phyloP scores from a whole-genome alignment of 2,797 vertebrate genomes.

The Enteromius thamalakanensis region DNA sequence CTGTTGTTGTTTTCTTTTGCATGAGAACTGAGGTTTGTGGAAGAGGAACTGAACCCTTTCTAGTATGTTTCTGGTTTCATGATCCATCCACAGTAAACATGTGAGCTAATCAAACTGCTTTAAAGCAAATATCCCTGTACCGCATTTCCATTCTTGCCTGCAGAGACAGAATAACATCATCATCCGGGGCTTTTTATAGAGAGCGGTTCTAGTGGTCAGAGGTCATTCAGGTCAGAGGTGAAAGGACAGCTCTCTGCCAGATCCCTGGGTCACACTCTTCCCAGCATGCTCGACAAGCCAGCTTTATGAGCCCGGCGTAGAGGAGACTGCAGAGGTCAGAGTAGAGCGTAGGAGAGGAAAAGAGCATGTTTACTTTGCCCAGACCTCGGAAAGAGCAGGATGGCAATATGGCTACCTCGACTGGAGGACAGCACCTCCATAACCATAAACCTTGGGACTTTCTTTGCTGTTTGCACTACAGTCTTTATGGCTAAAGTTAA shows the following conservation, averaged over 20 bases:
- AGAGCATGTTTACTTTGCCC: background rate
- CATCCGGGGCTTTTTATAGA: background rate
- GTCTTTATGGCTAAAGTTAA: background rate
- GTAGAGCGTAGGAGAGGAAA: background rate
- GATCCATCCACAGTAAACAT: background rate
- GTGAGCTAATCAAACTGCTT: background rate
- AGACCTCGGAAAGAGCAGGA: background rate
- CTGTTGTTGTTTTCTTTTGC: background rate
- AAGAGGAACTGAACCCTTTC: background rate
- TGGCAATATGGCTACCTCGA: background rate
- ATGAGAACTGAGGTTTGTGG: background rate
- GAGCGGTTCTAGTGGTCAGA: background rate
- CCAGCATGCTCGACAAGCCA: slow-evolving; percentile 9
- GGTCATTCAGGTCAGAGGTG: slow-evolving; percentile 21
- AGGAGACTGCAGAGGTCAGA: slow-evolving; percentile 12
- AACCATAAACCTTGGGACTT: background rate
- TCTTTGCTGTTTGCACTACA: background rate
- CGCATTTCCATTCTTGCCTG: background rate
- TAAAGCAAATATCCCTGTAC: background rate
- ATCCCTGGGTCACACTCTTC: background rate
- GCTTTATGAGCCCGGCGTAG: background rate
- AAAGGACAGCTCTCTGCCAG: slow-evolving; percentile 8
- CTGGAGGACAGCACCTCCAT: background rate
- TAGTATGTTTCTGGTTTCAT: background rate
- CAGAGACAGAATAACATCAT: background rate